Evolutionary conservation across 2,113 vertebrate species (phyloP).

Genomic region (Psophia crepitans): DNA sequence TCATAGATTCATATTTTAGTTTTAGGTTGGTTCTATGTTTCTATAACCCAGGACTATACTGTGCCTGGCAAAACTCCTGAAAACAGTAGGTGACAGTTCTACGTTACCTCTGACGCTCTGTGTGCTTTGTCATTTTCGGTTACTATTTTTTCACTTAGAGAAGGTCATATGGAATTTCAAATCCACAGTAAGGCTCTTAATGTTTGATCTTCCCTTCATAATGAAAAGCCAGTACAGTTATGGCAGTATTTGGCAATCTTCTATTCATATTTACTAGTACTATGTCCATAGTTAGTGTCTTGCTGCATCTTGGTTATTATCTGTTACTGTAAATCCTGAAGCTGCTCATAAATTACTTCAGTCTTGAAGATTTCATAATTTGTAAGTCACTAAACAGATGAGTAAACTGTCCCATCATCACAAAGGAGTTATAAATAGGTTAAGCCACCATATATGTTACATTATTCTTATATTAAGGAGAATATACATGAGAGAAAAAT

Average conservation of each 20-base stretch:
- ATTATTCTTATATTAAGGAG: background rate
- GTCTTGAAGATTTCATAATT: background rate
- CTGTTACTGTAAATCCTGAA: background rate
- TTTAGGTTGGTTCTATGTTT: background rate
- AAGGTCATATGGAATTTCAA: background rate
- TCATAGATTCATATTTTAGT: background rate
- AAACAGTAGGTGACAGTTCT: background rate
- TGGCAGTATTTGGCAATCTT: background rate
- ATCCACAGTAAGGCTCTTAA: background rate
- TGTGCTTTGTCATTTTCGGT: background rate
- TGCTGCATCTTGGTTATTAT: background rate
- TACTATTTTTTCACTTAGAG: background rate
- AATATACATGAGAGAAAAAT: background rate
- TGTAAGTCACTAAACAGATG: background rate
- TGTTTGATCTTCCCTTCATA: background rate
- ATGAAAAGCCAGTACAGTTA: background rate
- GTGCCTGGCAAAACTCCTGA: background rate
- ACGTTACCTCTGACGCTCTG: background rate
- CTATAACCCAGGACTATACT: background rate
- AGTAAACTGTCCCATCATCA: background rate
- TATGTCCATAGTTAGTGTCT: background rate
- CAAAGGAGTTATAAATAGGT: background rate
- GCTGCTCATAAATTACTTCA: background rate
- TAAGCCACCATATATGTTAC: background rate
- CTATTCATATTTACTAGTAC: background rate